A percentile compares a stretch with the other conserved stretches of the same genome.
phyloP scores from a whole-genome alignment of 2,888 invertebrate genomes.

The Glyphotaelius pellucidus region DNA sequence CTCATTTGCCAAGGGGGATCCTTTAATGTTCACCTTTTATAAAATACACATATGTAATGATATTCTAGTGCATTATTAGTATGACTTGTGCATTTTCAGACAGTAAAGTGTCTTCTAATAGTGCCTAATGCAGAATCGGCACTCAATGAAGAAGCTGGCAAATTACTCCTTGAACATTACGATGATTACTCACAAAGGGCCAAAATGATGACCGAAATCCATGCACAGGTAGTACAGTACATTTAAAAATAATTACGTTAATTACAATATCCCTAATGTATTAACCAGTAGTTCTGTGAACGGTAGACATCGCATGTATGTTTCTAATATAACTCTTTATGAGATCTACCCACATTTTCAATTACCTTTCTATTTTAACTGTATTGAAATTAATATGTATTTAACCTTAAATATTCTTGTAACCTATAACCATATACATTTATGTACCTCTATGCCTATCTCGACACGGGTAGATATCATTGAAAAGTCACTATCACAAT shows the following conservation, averaged over 20 bases:
- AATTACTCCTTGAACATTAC: constrained; percentile 93
- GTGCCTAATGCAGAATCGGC: constrained; percentile 98
- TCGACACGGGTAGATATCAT: too few relatives aligned
- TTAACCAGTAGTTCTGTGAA: too few relatives aligned
- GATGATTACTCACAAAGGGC: constrained; percentile 94
- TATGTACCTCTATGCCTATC: too few relatives aligned
- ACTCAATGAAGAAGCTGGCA: constrained; percentile 97
- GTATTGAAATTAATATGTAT: too few relatives aligned
- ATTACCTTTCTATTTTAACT: too few relatives aligned
- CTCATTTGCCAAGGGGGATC: background rate
- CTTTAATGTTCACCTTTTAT: background rate
- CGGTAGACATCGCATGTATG: too few relatives aligned
- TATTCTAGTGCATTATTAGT: background rate
- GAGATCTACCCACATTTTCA: too few relatives aligned
- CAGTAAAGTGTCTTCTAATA: constrained; percentile 96
- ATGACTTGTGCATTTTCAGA: constrained; percentile 74
- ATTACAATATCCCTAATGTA: background rate
- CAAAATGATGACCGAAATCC: constrained; percentile 94
- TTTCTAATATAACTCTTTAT: too few relatives aligned
- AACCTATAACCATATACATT: too few relatives aligned
- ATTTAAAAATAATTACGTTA: constrained; percentile 45
- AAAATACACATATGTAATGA: background rate
- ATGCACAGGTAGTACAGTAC: constrained; percentile 83
- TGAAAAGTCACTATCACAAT: too few relatives aligned
- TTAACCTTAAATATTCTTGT: too few relatives aligned